Conservation (phyloP, 2,113 vertebrate species). For the Loxodonta africana region DNA sequence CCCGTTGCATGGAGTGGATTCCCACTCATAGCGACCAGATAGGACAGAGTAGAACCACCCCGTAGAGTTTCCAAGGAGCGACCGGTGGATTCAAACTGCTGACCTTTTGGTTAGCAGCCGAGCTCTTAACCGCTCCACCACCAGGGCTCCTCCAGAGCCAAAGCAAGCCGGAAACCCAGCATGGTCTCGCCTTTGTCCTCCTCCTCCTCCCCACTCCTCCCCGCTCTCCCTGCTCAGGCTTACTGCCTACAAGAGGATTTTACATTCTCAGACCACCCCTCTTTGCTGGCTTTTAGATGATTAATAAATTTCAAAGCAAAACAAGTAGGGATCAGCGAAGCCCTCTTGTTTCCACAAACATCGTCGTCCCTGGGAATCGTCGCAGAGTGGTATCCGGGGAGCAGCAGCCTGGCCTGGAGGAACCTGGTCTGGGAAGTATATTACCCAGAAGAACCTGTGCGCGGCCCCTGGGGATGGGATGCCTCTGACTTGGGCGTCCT, state of each 20-base stretch:
- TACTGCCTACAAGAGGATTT: neutral
- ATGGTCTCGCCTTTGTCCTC: neutral
- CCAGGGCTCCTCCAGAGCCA: too few species aligned
- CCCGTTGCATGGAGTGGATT: too few species aligned
- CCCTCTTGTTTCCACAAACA: constrained; percentile 26
- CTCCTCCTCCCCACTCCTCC: neutral
- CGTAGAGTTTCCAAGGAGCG: too few species aligned
- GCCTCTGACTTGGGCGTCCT: neutral
- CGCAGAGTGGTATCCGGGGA: neutral
- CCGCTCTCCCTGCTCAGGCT: neutral
- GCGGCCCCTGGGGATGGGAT: accelerated
- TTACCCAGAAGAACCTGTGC: neutral
- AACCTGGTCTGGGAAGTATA: neutral
- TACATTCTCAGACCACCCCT: neutral
- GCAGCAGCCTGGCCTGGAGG: neutral
- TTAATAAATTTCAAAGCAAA: constrained; percentile 48
- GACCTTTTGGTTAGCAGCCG: too few species aligned
- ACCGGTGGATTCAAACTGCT: too few species aligned
- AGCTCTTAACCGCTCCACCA: too few species aligned
- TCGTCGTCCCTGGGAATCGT: neutral
- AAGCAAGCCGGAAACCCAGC: neutral
- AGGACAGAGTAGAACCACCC: too few species aligned
- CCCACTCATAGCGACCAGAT: too few species aligned
- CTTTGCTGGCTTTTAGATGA: neutral
- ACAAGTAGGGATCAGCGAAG: accelerated